Conservation (phyloP, 2,888 invertebrate species). For the Eurois occulta region DNA sequence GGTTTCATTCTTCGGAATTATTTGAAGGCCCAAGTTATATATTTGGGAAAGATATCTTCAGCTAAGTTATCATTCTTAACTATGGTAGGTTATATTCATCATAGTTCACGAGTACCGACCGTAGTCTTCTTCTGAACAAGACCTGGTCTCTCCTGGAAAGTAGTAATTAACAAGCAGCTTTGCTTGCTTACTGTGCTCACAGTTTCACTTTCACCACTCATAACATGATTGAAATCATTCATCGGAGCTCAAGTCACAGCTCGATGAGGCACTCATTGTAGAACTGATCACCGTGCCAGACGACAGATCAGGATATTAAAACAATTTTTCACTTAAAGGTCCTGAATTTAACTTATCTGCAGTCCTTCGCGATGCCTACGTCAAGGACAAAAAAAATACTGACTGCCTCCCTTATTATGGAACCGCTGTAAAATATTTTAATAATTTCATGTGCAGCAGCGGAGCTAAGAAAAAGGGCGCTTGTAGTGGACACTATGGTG, state of each 20-base stretch:
- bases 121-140: neutral
- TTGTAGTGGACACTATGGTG: constrained; percentile 26
- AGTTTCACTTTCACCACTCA: neutral
- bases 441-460: neutral
- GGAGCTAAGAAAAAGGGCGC: constrained; percentile 3
- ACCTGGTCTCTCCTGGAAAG: neutral
- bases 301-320: neutral
- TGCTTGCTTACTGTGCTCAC: neutral
- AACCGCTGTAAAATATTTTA: neutral
- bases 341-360: neutral
- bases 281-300: neutral
- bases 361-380: neutral
- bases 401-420: constrained; percentile 7
- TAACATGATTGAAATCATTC: neutral
- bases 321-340: neutral
- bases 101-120: neutral
- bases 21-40: constrained; percentile 5
- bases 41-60: neutral
- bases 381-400: constrained; percentile 1
- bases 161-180: neutral
- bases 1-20: neutral
- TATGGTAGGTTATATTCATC: neutral
- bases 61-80: neutral
- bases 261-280: neutral
- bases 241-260: neutral